Conservation (phyloP, 2,797 vertebrate genomes). For the Allobates femoralis region DNA sequence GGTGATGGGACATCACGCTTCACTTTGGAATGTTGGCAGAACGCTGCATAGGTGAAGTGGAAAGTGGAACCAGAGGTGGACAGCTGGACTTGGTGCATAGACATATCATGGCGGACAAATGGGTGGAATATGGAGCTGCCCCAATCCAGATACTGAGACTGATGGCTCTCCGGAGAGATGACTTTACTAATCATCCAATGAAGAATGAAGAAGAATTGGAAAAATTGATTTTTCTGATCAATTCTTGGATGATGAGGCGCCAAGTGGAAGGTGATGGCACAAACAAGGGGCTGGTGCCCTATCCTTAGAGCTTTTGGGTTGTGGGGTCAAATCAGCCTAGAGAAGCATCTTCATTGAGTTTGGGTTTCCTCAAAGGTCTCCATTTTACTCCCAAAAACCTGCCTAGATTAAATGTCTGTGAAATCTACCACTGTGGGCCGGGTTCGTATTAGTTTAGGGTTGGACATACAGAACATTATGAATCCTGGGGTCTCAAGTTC, state of each 20-base stretch:
- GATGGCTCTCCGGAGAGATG: not conserved
- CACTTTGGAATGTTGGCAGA: slow-evolving; percentile 57
- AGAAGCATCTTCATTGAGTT: not conserved
- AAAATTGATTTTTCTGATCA: not conserved
- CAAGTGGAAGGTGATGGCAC: not conserved
- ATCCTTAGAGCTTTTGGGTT: not conserved
- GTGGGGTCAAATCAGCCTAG: too few species aligned
- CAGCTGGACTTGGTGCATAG: not conserved
- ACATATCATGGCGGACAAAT: not conserved
- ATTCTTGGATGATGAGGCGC: not conserved
- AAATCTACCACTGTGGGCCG: not conserved
- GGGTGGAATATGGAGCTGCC: not conserved
- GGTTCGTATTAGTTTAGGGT: not conserved
- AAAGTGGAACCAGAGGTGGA: slow-evolving; percentile 13
- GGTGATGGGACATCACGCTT: slow-evolving; percentile 31
- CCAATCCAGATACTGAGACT: not conserved
- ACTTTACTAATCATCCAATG: not conserved
- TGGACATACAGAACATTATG: not conserved
- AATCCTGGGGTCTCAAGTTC: not conserved
- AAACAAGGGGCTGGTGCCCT: not conserved
- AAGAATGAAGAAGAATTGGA: not conserved
- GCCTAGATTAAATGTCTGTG: not conserved
- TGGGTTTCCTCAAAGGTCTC: not conserved
- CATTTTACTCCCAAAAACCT: not conserved
- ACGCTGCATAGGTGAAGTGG: slow-evolving; percentile 41